A percentile compares a stretch with the other conserved stretches of the same genome.
Evolutionary conservation across 2,888 invertebrate genomes (phyloP).

Genomic region (Epistrophe eligans): DNA sequence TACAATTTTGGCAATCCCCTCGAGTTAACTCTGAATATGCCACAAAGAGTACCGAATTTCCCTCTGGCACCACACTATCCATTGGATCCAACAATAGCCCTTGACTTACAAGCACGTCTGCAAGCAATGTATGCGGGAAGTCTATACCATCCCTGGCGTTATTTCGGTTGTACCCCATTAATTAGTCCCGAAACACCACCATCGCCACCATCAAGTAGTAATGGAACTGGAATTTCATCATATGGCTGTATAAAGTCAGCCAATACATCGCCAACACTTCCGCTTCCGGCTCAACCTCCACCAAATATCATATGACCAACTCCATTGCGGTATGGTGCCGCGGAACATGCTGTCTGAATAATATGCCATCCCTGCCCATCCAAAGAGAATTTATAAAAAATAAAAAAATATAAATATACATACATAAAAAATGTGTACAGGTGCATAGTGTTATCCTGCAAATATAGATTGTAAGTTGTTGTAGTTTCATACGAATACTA

Average conservation of each 20-base stretch:
- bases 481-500: conserved; percentile 62
- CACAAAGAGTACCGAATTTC: conserved; percentile 79
- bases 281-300: conserved; percentile 79
- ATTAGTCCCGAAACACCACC: conserved; percentile 83
- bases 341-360: conserved; percentile 81
- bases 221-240: conserved; percentile 80
- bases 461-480: conserved; percentile 59
- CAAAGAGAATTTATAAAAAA: conserved; percentile 35
- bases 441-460: conserved; percentile 5
- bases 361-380: conserved; percentile 42
- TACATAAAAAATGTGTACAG: background rate
- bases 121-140: conserved; percentile 84
- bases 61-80: conserved; percentile 81
- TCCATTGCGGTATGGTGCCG: conserved; percentile 84
- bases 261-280: conserved; percentile 82
- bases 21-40: conserved; percentile 81
- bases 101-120: conserved; percentile 83
- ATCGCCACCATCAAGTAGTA: conserved; percentile 82
- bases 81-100: conserved; percentile 83
- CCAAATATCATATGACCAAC: conserved; percentile 84
- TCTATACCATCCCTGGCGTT: conserved; percentile 83
- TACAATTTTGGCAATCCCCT: conserved; percentile 83
- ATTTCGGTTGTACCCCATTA: conserved; percentile 82
- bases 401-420: background rate
- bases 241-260: conserved; percentile 83